Base-by-base conservation (phyloP, 2,113 vertebrate species). In the Callipepla californica region DNA sequence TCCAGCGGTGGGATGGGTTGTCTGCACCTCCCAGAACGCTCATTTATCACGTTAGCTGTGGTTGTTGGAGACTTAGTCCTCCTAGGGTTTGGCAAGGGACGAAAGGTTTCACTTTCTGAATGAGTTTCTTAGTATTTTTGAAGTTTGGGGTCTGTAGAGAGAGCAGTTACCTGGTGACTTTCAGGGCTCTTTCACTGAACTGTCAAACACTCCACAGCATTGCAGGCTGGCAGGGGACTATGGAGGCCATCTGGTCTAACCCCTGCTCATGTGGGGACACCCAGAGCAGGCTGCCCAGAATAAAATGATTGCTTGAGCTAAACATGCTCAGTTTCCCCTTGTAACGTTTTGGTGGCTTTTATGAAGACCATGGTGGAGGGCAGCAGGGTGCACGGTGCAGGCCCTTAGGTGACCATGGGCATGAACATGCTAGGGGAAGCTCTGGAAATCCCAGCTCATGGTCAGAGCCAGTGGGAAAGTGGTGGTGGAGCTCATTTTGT, bases 321-420 rank as follows among this genome's bases (percentile, higher is more conserved):
- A 96, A 85, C 87, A 45, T 30, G 55, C 38, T 74, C 70, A 57
- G 32, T 81, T 84, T 94, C 91, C 81, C 89, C 81, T 58, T 84
- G 80, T 72, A 85, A 58, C 55, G 74, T 87, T 63, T 85, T 87
- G 47, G 74, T 74, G 90, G 85, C 89, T 96, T 80, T 91, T 87
- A 91, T 87, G 94, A 91, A 97, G 96, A 93, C 95, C 93, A 89
- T 38, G 23, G 87, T 63, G 96, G 89, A 96, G 91, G 91, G 72
- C 89, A 93, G 94, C 92, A 85, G 96, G 97, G 97, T 96, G 92
- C 84, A 96, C 95, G 96, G 96, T 95, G 95, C 93, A 96, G 88
- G 91, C 86, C 95, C 89, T 94, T 90, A 88, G 90, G 86, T 87
- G 90, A 91, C 93, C 80, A 73, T 82, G 93, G 92, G 66, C 55